These are phyloP conservation scores for Lutjanus argentimaculatus DNA, from an alignment of 2,797 vertebrate species.

Conservation along the genomic window DNA sequence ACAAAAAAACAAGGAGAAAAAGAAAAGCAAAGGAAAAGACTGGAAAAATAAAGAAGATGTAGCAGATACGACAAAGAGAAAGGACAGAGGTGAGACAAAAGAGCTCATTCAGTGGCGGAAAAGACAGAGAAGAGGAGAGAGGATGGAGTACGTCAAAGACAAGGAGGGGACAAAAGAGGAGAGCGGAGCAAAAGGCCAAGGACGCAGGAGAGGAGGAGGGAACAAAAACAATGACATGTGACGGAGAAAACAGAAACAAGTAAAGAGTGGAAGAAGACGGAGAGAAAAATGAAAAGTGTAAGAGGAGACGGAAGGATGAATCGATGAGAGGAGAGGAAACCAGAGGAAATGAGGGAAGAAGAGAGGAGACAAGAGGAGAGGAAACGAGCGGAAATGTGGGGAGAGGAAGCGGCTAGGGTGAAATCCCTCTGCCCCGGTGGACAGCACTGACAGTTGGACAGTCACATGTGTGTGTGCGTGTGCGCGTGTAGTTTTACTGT, in stretches of 20 bases:
- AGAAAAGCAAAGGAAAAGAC: no score
- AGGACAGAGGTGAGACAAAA: not conserved
- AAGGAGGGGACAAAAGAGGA: conserved; percentile 9
- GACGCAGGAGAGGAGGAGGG: conserved; percentile 2
- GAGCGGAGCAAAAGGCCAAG: not conserved
- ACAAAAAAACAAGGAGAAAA: no score
- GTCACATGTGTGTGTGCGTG: not conserved
- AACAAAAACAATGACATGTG: no score
- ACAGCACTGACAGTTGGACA: not conserved
- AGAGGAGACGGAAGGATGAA: not conserved
- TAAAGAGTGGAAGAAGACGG: not conserved
- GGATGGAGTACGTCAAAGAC: conserved; percentile 12
- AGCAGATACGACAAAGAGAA: no score
- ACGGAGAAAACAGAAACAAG: not conserved
- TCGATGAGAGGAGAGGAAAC: not conserved
- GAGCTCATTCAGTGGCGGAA: not conserved
- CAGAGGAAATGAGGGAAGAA: not conserved
- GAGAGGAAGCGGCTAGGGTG: no score
- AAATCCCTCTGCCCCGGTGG: not conserved
- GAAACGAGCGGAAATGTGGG: not conserved
- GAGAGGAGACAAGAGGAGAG: no score
- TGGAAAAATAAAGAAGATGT: no score
- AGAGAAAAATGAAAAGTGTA: not conserved
- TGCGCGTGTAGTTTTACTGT: not conserved
- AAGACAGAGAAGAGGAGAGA: not conserved